These are phyloP conservation scores for Oryzias woworae DNA, from an alignment of 2,113 vertebrate genomes.

Conservation along the genomic window DNA sequence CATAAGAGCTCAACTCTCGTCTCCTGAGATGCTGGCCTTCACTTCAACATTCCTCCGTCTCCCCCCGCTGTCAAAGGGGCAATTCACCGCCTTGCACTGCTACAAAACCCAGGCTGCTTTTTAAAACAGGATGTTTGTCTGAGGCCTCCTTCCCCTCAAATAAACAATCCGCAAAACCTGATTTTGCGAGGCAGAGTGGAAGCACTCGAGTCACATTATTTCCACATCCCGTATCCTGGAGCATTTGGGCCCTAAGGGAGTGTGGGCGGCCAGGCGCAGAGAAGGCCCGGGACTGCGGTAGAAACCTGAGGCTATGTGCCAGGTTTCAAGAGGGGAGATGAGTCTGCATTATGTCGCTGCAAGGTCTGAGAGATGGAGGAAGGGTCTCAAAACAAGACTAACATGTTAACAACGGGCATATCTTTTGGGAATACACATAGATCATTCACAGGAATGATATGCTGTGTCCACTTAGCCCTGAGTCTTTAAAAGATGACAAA, in stretches of 20 bases:
- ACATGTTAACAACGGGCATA: conserved; percentile 43
- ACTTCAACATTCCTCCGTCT: conserved; percentile 75
- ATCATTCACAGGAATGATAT: conserved; percentile 9
- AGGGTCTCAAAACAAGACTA: conserved; percentile 28
- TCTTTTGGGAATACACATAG: conserved; percentile 2
- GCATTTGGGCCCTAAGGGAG: conserved; percentile 60
- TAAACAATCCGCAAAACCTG: conserved; percentile 90
- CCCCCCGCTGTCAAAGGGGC: conserved; percentile 72
- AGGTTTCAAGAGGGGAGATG: conserved; percentile 57
- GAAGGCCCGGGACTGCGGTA: conserved; percentile 66
- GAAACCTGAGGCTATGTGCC: conserved; percentile 74
- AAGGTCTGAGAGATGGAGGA: conserved; percentile 42
- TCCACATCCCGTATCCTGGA: conserved; percentile 79
- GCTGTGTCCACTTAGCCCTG: background rate
- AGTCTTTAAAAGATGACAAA: no score
- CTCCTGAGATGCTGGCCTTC: conserved; percentile 68
- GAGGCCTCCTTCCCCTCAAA: conserved; percentile 88
- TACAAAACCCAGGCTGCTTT: conserved; percentile 77
- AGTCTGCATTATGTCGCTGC: conserved; percentile 42
- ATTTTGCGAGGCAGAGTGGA: conserved; percentile 83
- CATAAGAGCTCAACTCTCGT: conserved; percentile 53
- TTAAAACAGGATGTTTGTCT: conserved; percentile 93
- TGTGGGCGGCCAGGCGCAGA: conserved; percentile 54
- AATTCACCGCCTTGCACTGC: conserved; percentile 70
- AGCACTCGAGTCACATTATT: conserved; percentile 76